Percentiles rank a stretch among this genome's conserved stretches.
phyloP scores from a whole-genome alignment of 1,140 invertebrate genomes.

The Drosophila teissieri region DNA sequence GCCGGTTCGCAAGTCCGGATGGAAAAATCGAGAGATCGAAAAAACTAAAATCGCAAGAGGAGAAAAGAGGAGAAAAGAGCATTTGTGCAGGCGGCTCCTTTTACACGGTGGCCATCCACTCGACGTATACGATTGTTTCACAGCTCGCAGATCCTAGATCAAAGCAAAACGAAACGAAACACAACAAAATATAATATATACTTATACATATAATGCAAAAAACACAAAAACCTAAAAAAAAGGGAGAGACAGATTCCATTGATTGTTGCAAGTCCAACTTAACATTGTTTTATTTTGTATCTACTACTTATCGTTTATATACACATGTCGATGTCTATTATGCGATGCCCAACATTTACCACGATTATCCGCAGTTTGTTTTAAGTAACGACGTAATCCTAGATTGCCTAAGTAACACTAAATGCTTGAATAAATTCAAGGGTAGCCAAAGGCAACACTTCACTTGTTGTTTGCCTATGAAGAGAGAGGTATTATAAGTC shows the following conservation, averaged over 20 bases:
- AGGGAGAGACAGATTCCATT: constrained; percentile 13
- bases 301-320: constrained; percentile 2
- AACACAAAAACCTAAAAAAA: neutral
- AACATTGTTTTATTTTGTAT: constrained; percentile 35
- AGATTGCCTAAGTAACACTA: constrained; percentile 14
- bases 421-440: constrained; percentile 49
- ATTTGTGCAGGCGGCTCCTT: constrained; percentile 65
- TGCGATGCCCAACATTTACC: constrained; percentile 20
- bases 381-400: constrained; percentile 41
- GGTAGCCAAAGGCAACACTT: constrained; percentile 42
- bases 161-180: constrained; percentile 25
- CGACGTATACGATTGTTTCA: constrained; percentile 29
- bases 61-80: constrained; percentile 60
- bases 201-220: neutral
- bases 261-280: constrained; percentile 38
- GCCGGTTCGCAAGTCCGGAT: constrained; percentile 11
- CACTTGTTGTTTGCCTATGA: neutral
- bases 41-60: constrained; percentile 12
- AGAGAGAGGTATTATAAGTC: neutral
- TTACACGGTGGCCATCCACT: constrained; percentile 21
- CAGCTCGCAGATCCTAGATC: constrained; percentile 43
- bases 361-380: constrained; percentile 33
- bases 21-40: constrained; percentile 15
- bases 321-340: constrained; percentile 20
- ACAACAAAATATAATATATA: constrained; percentile 3